Evolutionary conservation across 2,113 vertebrate genomes (phyloP).

Genomic region (Nothoprocta pentlandii): DNA sequence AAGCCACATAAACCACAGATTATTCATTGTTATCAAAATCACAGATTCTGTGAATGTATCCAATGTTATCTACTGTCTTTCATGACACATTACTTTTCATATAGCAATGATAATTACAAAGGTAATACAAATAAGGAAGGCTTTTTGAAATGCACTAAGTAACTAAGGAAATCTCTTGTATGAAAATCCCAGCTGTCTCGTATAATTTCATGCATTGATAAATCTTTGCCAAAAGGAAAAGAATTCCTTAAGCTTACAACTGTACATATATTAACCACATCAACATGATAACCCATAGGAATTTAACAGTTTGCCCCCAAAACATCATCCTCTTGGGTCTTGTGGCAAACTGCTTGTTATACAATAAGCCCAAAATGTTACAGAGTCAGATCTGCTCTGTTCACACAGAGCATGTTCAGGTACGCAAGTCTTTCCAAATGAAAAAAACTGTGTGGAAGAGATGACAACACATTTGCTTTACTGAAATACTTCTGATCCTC

Average conservation of each 20-base stretch:
- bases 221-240: conserved; percentile 6
- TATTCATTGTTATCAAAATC: not conserved
- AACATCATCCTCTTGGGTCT: not conserved
- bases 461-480: not conserved
- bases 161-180: conserved; percentile 17
- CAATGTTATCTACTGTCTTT: not conserved
- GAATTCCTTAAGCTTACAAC: conserved; percentile 4
- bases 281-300: not conserved
- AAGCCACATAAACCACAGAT: not conserved
- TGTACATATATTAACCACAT: conserved; percentile 16
- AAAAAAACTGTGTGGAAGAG: not conserved
- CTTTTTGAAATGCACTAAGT: not conserved
- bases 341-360: not conserved
- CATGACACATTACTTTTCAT: not conserved
- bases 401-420: not conserved
- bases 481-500: not conserved
- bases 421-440: not conserved
- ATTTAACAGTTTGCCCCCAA: not conserved
- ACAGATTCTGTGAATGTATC: not conserved
- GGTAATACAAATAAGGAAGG: not conserved
- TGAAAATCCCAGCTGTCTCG: not conserved
- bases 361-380: not conserved
- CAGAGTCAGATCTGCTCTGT: not conserved
- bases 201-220: not conserved
- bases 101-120: conserved; percentile 23